These are phyloP conservation scores for Synodontis membranacea DNA, from an alignment of 2,113 vertebrate species.

Conservation along the genomic window DNA sequence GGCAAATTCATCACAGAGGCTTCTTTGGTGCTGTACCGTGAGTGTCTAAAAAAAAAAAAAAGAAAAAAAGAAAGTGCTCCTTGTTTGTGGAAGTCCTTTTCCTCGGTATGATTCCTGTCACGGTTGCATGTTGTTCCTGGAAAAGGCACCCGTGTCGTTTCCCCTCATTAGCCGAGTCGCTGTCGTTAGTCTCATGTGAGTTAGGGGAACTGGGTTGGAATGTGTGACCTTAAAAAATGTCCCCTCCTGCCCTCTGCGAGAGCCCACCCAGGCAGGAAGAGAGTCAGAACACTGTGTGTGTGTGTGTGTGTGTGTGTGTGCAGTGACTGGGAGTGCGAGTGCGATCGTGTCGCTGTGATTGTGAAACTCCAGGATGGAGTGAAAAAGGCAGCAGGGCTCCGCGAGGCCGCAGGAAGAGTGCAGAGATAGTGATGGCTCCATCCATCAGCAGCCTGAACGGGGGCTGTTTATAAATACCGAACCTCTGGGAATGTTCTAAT, in stretches of 20 bases:
- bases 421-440: conserved; percentile 67
- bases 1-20: neutral
- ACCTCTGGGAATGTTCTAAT: conserved; percentile 76
- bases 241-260: conserved; percentile 45
- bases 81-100: neutral
- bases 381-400: conserved; percentile 47
- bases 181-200: conserved; percentile 57
- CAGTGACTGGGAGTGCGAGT: conserved; percentile 37
- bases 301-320: conserved; percentile 40
- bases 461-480: conserved; percentile 75
- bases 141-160: conserved; percentile 65
- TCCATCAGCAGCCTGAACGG: conserved; percentile 69
- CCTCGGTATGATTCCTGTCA: conserved; percentile 21
- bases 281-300: conserved; percentile 51
- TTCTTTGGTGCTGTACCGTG: neutral
- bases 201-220: conserved; percentile 45
- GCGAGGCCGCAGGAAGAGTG: conserved; percentile 67
- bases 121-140: conserved; percentile 58
- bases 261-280: conserved; percentile 71
- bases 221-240: conserved; percentile 58
- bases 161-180: conserved; percentile 69
- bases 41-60: neutral
- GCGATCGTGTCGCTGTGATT: conserved; percentile 58
- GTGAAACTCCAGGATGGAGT: conserved; percentile 68
- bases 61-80: neutral